These are phyloP conservation scores for Pachyramphus minor DNA, from an alignment of 2,113 vertebrate species.

Conservation along the genomic window DNA sequence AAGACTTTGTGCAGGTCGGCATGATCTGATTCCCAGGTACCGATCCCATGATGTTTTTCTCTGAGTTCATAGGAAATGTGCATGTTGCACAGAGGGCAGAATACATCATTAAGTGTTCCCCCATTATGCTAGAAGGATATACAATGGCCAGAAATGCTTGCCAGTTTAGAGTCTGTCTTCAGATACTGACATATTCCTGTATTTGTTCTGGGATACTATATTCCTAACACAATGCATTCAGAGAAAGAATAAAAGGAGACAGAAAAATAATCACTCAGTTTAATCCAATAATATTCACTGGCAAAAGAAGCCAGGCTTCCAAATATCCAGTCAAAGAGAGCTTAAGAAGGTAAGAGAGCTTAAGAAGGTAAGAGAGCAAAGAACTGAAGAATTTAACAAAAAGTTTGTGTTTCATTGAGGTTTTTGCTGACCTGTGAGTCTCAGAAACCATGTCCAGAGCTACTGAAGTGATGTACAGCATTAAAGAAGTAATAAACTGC, in stretches of 20 bases:
- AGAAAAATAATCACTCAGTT: neutral
- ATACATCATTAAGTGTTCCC: neutral
- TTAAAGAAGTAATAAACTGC: neutral
- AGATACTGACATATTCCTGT: neutral
- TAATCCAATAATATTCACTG: neutral
- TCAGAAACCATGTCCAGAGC: neutral
- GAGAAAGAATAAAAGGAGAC: neutral
- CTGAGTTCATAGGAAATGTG: neutral
- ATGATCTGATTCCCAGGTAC: neutral
- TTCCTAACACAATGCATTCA: neutral
- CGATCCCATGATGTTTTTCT: neutral
- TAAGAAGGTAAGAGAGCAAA: neutral
- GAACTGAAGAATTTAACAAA: neutral
- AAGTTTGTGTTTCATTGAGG: neutral
- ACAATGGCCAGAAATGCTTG: neutral
- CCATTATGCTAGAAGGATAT: neutral
- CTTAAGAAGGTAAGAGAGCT: neutral
- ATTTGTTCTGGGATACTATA: neutral
- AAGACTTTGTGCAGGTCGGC: neutral
- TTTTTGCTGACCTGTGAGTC: neutral
- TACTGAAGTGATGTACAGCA: neutral
- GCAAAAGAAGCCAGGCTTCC: neutral
- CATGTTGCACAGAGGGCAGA: neutral
- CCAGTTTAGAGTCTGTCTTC: neutral
- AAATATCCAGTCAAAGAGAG: neutral